Evolutionary conservation across 2,888 invertebrate species (phyloP).

Genomic region (Spicauda simplicius): DNA sequence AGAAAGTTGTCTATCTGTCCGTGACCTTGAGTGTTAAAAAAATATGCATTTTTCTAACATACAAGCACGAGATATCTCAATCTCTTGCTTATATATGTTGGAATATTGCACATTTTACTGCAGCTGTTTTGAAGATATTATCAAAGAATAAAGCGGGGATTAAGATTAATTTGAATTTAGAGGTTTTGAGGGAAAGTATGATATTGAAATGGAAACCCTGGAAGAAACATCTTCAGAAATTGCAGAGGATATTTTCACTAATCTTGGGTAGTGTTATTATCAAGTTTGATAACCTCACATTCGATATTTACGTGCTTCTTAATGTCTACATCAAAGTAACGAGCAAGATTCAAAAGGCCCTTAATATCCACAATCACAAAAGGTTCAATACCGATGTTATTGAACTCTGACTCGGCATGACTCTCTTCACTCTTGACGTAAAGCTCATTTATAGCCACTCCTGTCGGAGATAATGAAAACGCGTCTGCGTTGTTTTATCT

Average conservation of each 20-base stretch:
- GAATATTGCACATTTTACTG: background rate
- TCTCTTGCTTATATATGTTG: background rate
- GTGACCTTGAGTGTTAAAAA: background rate
- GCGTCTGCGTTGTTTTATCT: constrained; percentile 62
- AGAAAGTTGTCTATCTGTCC: background rate
- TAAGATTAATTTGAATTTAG: no score
- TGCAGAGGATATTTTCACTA: no score
- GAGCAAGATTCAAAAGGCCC: background rate
- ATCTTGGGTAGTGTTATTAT: no score
- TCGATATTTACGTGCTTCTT: background rate
- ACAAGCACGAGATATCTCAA: no score
- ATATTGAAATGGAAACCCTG: no score
- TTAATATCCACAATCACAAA: background rate
- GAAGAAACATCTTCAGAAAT: no score
- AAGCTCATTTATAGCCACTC: constrained; percentile 45
- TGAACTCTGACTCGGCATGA: constrained; percentile 35
- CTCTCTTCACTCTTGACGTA: constrained; percentile 29
- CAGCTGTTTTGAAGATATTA: no score
- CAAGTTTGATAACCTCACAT: no score
- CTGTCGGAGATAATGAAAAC: constrained; percentile 44
- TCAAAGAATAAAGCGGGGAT: no score
- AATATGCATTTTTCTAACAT: no score
- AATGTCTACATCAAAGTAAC: background rate
- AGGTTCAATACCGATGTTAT: constrained; percentile 40
- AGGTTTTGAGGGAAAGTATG: no score